Evolutionary conservation across 2,797 vertebrate genomes (phyloP).

Genomic region (Oreochromis mossambicus): DNA sequence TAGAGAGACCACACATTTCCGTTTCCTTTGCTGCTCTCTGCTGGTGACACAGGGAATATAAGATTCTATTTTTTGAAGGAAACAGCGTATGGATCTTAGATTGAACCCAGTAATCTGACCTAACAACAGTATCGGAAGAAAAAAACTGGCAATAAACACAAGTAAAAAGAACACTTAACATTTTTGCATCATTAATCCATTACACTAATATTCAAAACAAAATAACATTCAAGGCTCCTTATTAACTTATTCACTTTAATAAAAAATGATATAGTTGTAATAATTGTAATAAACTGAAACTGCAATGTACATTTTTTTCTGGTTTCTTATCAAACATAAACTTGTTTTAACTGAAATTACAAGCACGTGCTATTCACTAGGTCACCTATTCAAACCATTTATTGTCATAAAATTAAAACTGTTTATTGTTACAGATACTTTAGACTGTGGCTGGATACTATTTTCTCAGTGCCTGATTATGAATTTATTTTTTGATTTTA

Average conservation of each 20-base stretch:
- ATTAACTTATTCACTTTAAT: background rate
- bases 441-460: background rate
- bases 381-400: background rate
- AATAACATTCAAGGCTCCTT: background rate
- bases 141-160: background rate
- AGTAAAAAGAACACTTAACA: background rate
- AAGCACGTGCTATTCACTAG: background rate
- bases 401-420: background rate
- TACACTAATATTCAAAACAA: background rate
- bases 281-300: background rate
- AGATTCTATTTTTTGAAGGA: background rate
- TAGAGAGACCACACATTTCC: background rate
- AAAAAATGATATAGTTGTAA: background rate
- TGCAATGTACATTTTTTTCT: background rate
- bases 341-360: background rate
- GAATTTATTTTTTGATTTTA: background rate
- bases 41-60: conserved; percentile 27
- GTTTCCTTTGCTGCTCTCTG: conserved; percentile 36
- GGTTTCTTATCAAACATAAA: background rate
- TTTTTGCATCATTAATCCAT: background rate
- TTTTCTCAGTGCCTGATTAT: background rate
- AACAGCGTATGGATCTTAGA: background rate
- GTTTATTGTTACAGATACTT: background rate
- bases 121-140: background rate
- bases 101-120: background rate